Base-by-base conservation (phyloP, 2,888 invertebrate genomes). In the Drosophila prostipennis region DNA sequence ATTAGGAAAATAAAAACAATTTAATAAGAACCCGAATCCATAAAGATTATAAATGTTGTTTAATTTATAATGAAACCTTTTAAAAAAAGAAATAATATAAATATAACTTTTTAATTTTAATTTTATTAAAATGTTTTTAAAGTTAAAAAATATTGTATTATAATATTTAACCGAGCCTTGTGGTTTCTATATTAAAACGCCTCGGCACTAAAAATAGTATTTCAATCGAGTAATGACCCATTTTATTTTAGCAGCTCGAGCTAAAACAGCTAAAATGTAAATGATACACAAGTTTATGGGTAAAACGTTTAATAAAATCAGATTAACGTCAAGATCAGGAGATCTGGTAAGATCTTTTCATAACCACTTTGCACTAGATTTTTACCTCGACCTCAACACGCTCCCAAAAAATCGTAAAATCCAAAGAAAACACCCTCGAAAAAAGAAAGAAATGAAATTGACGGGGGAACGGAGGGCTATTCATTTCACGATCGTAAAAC, bases 401-500 rank as follows among this genome's bases (percentile, higher is more conserved):
- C n/a, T 51, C 36, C 34, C 8, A 48, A 29, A 72, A 29, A 72
- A 73, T 72, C 84, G 43, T 80, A 75, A 86, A 79, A 85, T 37
- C 52, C 19, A 10, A 64, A 48, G 69, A 65, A 78, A 72, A 61
- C 72, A 61, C 36, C 55, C 49, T 26, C 10, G 7, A 19, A 13
- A 45, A 42, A 51, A 52, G 14, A 29, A 11, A 42, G 55, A 68
- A 56, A 54, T 54, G 11, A 84, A 71, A 72, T 61, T 72, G 73
- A 13, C 26, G 72, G 71, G 29, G 56, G 73, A 74, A 72, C 81
- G 75, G 73, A 60, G 70, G 11, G 73, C 82, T 82, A 82, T 82
- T 82, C 82, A 82, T 82, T 82, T 84, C 70, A 69, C 42, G 85
- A 79, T 58, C 75, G 72, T 82, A 82, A 82, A 82, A 81, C 6